These are phyloP conservation scores for Drosophila leontia DNA, from an alignment of 1,140 invertebrate genomes.

Conservation along the genomic window DNA sequence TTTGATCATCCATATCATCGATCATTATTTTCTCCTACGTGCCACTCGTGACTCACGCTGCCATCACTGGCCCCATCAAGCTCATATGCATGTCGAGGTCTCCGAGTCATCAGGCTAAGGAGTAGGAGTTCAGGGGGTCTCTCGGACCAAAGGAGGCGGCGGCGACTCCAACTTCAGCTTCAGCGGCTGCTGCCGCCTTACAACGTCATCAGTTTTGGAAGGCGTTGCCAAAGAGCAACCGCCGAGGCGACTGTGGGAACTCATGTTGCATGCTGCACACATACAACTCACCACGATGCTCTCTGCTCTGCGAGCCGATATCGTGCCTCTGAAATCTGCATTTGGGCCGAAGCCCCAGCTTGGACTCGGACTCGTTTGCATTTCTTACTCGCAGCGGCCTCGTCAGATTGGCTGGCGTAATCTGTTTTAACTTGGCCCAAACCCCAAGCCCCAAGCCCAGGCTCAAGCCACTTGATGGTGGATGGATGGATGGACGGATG, in stretches of 20 bases:
- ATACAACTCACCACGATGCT: conserved; percentile 48
- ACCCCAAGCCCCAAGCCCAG: background rate
- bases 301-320: conserved; percentile 41
- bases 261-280: conserved; percentile 79
- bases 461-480: conserved; percentile 60
- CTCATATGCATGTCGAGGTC: conserved; percentile 77
- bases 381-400: conserved; percentile 53
- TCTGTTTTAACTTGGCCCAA: conserved; percentile 59
- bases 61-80: conserved; percentile 26
- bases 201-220: conserved; percentile 82
- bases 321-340: conserved; percentile 80
- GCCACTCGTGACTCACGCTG: conserved; percentile 23
- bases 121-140: conserved; percentile 33
- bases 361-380: conserved; percentile 67
- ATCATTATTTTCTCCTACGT: background rate
- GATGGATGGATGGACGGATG: conserved; percentile 15
- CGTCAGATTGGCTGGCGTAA: conserved; percentile 74
- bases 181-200: conserved; percentile 62
- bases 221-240: conserved; percentile 80
- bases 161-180: background rate
- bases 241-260: conserved; percentile 78
- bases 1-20: background rate
- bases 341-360: conserved; percentile 50
- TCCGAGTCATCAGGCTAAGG: conserved; percentile 51
- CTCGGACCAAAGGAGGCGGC: conserved; percentile 17